Conservation (phyloP, 2,113 vertebrate species). For the Microtus ochrogaster region DNA sequence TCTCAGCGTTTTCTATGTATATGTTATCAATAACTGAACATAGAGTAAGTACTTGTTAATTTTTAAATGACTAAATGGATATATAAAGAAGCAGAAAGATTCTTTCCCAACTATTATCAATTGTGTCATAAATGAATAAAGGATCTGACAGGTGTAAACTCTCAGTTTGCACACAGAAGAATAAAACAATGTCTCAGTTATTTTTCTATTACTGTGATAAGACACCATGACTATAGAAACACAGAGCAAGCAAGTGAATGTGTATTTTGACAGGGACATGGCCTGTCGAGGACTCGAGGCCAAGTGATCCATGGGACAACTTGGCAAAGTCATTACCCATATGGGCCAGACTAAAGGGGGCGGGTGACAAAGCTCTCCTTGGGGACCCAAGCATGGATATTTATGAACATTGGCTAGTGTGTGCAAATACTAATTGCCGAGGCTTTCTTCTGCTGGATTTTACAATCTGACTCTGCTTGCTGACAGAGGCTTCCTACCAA, state of each 20-base stretch:
- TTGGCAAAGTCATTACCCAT: not conserved
- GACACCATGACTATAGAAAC: not conserved
- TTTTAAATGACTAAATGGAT: not conserved
- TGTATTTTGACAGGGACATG: not conserved
- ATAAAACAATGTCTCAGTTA: not conserved
- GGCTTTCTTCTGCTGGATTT: not conserved
- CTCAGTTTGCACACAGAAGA: not conserved
- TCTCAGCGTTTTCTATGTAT: not conserved
- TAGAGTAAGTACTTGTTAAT: not conserved
- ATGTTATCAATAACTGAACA: not conserved
- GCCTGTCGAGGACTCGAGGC: not conserved
- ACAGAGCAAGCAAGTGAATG: not conserved
- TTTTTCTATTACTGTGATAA: not conserved
- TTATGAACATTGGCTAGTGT: not conserved
- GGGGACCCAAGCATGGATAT: not conserved
- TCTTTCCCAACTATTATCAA: not conserved
- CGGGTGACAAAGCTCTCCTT: not conserved
- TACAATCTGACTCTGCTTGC: not conserved
- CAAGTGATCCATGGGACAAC: not conserved
- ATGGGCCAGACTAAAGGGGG: not conserved
- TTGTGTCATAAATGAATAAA: constrained; percentile 21
- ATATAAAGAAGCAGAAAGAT: not conserved
- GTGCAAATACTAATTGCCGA: not conserved
- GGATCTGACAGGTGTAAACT: not conserved
- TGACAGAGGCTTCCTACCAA: not conserved